phyloP scores from a whole-genome alignment of 2,888 invertebrate species.

The Anoplius nigerrimus region DNA sequence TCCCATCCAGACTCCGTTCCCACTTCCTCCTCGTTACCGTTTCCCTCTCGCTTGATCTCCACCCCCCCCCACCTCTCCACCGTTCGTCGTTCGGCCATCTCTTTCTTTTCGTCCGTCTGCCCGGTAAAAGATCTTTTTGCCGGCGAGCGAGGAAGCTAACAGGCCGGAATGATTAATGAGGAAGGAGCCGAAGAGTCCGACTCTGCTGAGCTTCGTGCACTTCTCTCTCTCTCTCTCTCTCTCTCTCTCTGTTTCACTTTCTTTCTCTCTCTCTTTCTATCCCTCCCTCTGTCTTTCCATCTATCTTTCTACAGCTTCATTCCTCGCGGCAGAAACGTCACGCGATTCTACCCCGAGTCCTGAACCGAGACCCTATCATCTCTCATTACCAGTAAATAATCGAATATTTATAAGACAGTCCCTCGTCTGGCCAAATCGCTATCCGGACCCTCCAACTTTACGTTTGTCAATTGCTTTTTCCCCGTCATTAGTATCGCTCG shows the following conservation, averaged over 20 bases:
- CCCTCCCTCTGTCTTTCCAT: too few relatives aligned
- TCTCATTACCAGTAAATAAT: too few relatives aligned
- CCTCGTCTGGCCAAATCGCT: too few relatives aligned
- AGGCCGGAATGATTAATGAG: conserved; percentile 53
- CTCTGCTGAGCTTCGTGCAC: conserved; percentile 35
- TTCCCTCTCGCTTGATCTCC: conserved; percentile 3
- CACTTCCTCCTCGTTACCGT: conserved; percentile 9
- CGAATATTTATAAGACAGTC: too few relatives aligned
- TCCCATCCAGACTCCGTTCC: conserved; percentile 8
- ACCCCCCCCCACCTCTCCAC: background rate
- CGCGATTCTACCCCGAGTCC: background rate
- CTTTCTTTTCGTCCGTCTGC: conserved; percentile 22
- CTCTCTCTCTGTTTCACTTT: too few relatives aligned
- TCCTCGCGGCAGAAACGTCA: conserved; percentile 31
- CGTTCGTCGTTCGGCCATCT: conserved; percentile 27
- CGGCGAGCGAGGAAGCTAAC: conserved; percentile 40
- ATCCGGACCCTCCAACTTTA: too few relatives aligned
- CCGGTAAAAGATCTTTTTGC: conserved; percentile 46
- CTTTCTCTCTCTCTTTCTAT: too few relatives aligned
- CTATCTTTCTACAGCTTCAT: conserved; percentile 42
- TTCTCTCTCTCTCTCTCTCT: too few relatives aligned
- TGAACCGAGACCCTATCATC: background rate
- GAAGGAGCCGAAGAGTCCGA: conserved; percentile 39
- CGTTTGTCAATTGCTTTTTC: too few relatives aligned
- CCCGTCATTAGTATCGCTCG: too few relatives aligned